These are phyloP conservation scores for Microctenopoma stevenorrisi DNA, from an alignment of 2,797 vertebrate species.

Conservation along the genomic window DNA sequence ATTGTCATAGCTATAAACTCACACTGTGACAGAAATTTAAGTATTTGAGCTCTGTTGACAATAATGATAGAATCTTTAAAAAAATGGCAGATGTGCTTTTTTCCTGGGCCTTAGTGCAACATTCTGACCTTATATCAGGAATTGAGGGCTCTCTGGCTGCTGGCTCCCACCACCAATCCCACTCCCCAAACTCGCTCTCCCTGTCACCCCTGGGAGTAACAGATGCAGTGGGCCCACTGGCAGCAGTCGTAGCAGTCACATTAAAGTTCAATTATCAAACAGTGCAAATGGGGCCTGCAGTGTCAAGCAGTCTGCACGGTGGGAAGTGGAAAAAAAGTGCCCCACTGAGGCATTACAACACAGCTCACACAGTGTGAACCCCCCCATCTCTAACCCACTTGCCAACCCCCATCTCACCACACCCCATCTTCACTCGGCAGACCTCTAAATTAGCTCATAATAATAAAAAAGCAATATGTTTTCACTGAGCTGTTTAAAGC, in stretches of 20 bases:
- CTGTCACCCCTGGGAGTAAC: constrained; percentile 21
- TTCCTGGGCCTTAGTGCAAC: not conserved
- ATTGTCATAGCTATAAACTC: not conserved
- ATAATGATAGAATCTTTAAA: not conserved
- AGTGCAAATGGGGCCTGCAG: constrained; percentile 40
- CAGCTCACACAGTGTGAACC: constrained; percentile 48
- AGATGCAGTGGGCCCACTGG: constrained; percentile 40
- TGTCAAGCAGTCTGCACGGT: constrained; percentile 28
- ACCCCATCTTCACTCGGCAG: not conserved
- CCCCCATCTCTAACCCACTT: not conserved
- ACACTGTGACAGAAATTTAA: constrained; percentile 4
- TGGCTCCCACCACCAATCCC: not conserved
- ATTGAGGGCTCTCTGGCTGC: constrained; percentile 7
- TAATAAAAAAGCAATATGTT: constrained; percentile 25
- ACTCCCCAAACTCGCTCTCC: not conserved
- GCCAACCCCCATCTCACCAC: not conserved
- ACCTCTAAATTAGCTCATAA: constrained; percentile 24
- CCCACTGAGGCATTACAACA: constrained; percentile 56
- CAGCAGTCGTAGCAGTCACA: constrained; percentile 34
- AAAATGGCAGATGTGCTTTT: constrained; percentile 1
- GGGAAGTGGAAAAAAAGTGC: constrained; percentile 23
- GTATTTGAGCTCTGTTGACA: constrained; percentile 14
- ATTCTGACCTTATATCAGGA: constrained; percentile 1
- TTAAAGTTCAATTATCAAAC: constrained; percentile 61
- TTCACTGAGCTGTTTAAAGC: constrained; percentile 38